phyloP scores from a whole-genome alignment of 2,888 invertebrate genomes.

The Malthinus seriepunctatus region DNA sequence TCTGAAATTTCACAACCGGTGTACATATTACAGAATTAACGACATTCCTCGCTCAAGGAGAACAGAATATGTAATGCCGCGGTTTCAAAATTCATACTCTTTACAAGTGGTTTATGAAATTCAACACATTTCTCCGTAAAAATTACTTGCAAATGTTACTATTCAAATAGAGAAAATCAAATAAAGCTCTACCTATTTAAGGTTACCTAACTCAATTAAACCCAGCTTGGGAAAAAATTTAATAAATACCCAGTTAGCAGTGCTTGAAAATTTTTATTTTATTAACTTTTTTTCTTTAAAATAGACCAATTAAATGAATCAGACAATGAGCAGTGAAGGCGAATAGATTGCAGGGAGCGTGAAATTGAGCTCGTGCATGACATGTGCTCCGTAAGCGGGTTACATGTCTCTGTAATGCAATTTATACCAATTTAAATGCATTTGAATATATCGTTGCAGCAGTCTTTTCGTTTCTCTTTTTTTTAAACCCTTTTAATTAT shows the following conservation, averaged over 20 bases:
- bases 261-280: not conserved
- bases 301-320: conserved; percentile 23
- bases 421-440: conserved; percentile 24
- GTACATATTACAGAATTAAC: conserved; percentile 25
- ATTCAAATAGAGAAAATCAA: too few species aligned
- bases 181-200: too few species aligned
- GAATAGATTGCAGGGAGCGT: conserved; percentile 33
- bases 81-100: conserved; percentile 13
- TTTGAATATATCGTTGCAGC: conserved; percentile 12
- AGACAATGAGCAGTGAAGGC: conserved; percentile 28
- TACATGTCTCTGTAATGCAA: conserved; percentile 21
- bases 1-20: conserved; percentile 26
- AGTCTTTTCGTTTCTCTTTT: conserved; percentile 4
- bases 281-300: not conserved
- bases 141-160: too few species aligned
- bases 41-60: conserved; percentile 18
- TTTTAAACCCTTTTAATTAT: not conserved
- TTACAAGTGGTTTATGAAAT: not conserved
- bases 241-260: not conserved
- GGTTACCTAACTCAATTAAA: too few species aligned
- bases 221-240: too few species aligned
- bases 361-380: conserved; percentile 36
- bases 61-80: conserved; percentile 17
- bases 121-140: not conserved
- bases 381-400: conserved; percentile 33